Evolutionary conservation across 2,797 vertebrate species (phyloP).

Genomic region (Gila robusta): DNA sequence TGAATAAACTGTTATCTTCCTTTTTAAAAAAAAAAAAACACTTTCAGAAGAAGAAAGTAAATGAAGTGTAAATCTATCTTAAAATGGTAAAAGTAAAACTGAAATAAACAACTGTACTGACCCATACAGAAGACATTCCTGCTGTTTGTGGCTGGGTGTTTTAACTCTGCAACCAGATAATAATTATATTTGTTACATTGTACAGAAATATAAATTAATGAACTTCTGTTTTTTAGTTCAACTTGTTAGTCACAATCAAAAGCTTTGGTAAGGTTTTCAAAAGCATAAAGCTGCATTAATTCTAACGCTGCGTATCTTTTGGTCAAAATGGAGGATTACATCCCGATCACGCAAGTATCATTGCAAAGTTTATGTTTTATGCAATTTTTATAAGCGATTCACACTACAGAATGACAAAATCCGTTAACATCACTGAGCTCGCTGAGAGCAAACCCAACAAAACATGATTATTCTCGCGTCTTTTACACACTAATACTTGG

Average conservation of each 20-base stretch:
- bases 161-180: constrained; percentile 16
- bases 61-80: neutral
- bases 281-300: neutral
- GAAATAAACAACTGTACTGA: constrained; percentile 25
- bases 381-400: neutral
- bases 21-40: neutral
- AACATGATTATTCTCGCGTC: neutral
- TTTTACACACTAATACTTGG: neutral
- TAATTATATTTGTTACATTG: neutral
- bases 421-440: neutral
- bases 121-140: constrained; percentile 55
- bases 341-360: neutral
- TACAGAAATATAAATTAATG: neutral
- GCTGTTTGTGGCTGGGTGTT: constrained; percentile 6
- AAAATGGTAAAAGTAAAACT: neutral
- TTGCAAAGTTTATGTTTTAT: neutral
- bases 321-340: neutral
- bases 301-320: neutral
- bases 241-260: neutral
- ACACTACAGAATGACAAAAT: neutral
- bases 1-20: neutral
- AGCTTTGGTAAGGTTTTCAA: neutral
- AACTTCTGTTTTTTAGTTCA: neutral
- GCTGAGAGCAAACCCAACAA: neutral
- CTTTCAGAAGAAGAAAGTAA: neutral